phyloP scores from a whole-genome alignment of 2,113 vertebrate genomes.

The Nansenia antarctica region DNA sequence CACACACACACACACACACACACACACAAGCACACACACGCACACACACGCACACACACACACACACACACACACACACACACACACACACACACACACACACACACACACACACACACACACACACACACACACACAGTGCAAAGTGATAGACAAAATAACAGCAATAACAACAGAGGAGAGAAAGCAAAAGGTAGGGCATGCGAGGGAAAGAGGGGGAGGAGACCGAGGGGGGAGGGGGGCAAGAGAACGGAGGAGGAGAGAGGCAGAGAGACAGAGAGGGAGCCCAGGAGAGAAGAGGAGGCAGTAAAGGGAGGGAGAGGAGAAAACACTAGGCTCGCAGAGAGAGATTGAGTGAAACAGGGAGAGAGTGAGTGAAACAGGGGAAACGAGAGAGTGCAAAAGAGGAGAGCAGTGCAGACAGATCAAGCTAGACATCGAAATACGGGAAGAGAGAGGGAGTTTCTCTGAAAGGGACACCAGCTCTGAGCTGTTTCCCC shows the following conservation, averaged over 20 bases:
- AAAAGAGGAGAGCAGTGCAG: background rate
- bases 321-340: background rate
- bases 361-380: no score
- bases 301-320: background rate
- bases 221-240: background rate
- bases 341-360: background rate
- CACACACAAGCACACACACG: no score
- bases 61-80: no score
- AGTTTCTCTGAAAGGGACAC: conserved; percentile 46
- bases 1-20: no score
- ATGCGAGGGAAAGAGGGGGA: background rate
- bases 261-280: conserved; percentile 11
- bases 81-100: no score
- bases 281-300: conserved; percentile 13
- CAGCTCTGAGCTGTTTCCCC: background rate
- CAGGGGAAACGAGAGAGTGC: background rate
- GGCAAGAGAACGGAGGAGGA: conserved; percentile 15
- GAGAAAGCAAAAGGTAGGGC: background rate
- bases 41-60: no score
- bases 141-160: background rate
- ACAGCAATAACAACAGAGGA: background rate
- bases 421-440: background rate
- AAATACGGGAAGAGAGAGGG: background rate
- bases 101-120: no score
- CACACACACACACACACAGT: no score